Conservation (phyloP, 2,113 vertebrate genomes). For the Corythaeola cristata region DNA sequence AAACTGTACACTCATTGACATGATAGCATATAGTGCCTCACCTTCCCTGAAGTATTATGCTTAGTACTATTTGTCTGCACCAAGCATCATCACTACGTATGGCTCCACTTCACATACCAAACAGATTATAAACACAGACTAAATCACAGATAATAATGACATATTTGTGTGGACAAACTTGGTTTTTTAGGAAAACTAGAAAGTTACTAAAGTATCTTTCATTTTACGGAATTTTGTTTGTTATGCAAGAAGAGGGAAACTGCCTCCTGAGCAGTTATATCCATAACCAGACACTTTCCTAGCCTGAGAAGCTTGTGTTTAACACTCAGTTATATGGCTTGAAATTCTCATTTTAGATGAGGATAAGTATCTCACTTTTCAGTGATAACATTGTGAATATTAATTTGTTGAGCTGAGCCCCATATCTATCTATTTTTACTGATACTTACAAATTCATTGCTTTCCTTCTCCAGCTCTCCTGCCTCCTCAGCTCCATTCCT, state of each 20-base stretch:
- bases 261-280: background rate
- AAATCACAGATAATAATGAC: background rate
- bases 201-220: background rate
- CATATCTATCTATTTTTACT: background rate
- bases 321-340: background rate
- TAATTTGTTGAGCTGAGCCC: background rate
- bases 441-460: background rate
- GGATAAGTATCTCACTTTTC: background rate
- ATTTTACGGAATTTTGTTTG: background rate
- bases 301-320: background rate
- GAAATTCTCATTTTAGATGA: background rate
- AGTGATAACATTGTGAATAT: background rate
- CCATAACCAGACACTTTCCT: background rate
- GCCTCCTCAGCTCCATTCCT: background rate
- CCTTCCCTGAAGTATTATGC: background rate
- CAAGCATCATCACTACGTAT: background rate
- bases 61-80: background rate
- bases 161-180: background rate
- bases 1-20: background rate
- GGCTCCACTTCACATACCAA: background rate
- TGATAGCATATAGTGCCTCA: background rate
- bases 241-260: background rate
- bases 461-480: background rate
- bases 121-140: background rate
- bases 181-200: background rate